phyloP scores from a whole-genome alignment of 2,888 invertebrate genomes.

The Hypolimnas misippus region DNA sequence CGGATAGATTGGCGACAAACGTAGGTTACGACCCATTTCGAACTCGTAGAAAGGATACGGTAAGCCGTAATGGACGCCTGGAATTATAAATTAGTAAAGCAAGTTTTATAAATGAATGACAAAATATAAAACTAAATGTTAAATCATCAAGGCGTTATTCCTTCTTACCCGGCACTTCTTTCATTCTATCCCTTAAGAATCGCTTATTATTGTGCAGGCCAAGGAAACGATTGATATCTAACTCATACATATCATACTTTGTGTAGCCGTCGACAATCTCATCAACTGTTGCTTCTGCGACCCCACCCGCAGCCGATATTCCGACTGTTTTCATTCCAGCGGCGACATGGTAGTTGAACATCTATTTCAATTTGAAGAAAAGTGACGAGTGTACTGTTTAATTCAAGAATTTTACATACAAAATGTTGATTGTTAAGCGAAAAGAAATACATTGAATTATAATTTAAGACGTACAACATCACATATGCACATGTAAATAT shows the following conservation, averaged over 20 bases:
- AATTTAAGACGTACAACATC: too few species aligned
- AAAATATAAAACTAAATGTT: background rate
- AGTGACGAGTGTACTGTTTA: background rate
- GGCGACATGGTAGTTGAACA: conserved; percentile 94
- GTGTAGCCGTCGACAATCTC: conserved; percentile 93
- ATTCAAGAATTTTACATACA: background rate
- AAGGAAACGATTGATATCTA: conserved; percentile 95
- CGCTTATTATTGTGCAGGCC: conserved; percentile 97
- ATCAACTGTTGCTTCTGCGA: conserved; percentile 95
- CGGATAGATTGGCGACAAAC: conserved; percentile 98
- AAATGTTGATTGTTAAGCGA: too few species aligned
- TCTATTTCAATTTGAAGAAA: conserved; percentile 70
- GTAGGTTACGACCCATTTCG: conserved; percentile 92
- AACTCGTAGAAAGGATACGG: conserved; percentile 95
- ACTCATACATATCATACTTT: conserved; percentile 92
- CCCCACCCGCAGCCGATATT: conserved; percentile 97
- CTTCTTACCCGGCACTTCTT: conserved; percentile 92
- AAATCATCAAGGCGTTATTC: too few species aligned
- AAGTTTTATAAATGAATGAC: background rate
- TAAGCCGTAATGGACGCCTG: conserved; percentile 90
- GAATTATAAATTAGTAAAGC: conserved; percentile 1
- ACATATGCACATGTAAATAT: too few species aligned
- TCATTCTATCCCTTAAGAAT: conserved; percentile 95
- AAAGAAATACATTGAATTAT: background rate
- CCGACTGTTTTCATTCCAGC: conserved; percentile 98